Evolutionary conservation across 2,888 invertebrate genomes (phyloP), one percentile per base, ranked within the genome.

Genomic region (Rhogogaster chlorosoma): DNA sequence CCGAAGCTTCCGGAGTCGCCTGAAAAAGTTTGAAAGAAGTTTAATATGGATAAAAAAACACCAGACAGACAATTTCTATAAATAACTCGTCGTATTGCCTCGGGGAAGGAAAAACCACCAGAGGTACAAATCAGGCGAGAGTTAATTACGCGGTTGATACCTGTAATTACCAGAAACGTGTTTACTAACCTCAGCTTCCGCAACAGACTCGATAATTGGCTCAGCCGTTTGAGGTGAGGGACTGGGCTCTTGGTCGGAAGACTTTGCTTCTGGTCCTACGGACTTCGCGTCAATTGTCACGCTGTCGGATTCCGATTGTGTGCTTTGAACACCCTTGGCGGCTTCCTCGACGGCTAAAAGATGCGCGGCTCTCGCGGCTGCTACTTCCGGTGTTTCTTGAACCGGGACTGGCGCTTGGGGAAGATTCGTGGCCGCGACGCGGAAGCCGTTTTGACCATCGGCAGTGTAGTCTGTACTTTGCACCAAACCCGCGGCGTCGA

Each of bases 381-480:
- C 87, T 6, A 94, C 94, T 89, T 94, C 93, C 32, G 93, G 93
- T 7, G 93, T 93, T 67, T 94, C 93, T 77, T 90, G 89, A 42
- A 93, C 93, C 45, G 91, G 91, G n/a, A 87, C 84, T 18, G 91
- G 91, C 1, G 91, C 90, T 22, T 89, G 88, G 0, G 94, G 94
- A 70, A 94, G 88, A 89, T 94, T 94, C 82, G 94, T 93, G 57
- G 94, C 94, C 10, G 92, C 91, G 9, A 94, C 93, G 7, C 93
- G 91, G 91, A 94, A 95, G n/a, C 94, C 94, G 85, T 93, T 91
- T 53, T 92, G 89, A 36, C 92, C 91, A 85, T 94, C 94, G 2
- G 94, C 93, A 3, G 93, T 92, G 88, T 94, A 94, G 77, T 92
- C 92, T 7, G 93, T 93, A 49, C 91, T 94, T 87, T 94, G 94